Base-by-base conservation (phyloP, 2,797 vertebrate genomes). In the Vultur gryphus region DNA sequence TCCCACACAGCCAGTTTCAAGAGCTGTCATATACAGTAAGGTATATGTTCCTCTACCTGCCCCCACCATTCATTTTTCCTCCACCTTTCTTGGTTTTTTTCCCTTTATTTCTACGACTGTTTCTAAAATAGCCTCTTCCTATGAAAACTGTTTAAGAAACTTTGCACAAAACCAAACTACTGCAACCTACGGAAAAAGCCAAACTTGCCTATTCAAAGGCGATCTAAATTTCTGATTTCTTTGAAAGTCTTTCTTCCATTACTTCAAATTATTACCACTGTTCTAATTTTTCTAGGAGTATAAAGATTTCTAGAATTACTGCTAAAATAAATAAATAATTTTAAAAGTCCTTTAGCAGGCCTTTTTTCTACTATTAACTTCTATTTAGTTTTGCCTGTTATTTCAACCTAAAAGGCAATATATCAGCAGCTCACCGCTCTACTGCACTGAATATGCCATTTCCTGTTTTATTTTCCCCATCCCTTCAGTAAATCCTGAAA, bases 381-480 rank as follows among this genome's bases (percentile, higher is more conserved):
- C 26, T 75, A 19, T 39, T 85, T 55, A 84, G 35, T 10, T 49
- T 89, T 75, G 5, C 23, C 26, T 54, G 49, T 83, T 80, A 71
- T 81, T 67, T 87, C 19, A 79, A 33, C 23, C 31, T 55, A 77
- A 86, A 55, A 20, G 29, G 7, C 52, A 35, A 43, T 59, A n/a
- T 28, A 82, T 49, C 43, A 88, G 52, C 23, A 70, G 9, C 26
- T 81, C 24, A 70, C 10, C 3, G 6, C 17, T 77, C 37, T 41
- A 33, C 15, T 35, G 52, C 37, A 88, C 37, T 8, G 3, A 79
- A 64, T 57, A 69, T 72, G 17, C 29, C 15, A 46, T 84, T 82
- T 94, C 57, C 55, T 64, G 39, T 39, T 94, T 96, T 73, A 39
- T 96, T 94, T 91, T 84, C 31, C n/a, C 46, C 26, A 76, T 66